Evolutionary conservation across 1,140 invertebrate genomes (phyloP), one percentile per base, ranked within the genome.

Genomic region (Anastrepha ludens): DNA sequence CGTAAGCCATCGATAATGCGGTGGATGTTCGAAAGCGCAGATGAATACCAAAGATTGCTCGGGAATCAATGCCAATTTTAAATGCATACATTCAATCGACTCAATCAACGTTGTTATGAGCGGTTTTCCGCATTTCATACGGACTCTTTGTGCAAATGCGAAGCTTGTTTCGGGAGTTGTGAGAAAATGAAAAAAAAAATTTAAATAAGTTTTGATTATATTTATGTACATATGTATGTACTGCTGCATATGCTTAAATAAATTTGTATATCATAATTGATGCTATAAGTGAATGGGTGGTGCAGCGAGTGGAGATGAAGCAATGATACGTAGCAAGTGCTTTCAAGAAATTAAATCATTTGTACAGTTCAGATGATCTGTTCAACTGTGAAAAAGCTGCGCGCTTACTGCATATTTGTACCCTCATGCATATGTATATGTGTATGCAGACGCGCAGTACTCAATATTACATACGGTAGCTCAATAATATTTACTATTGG

Each of bases 51-150:
- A 81, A 55, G 47, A 55, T 74, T 74, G 41, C 0, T 41, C 41
- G 11, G 74, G 6, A 81, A 81, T 81, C 74, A 81, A 81, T 58
- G 7, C 74, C 7, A 20, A 81, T n/a, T n/a, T 11, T 55, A 11
- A 2, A 58, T 17, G 15, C 47, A 29, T 11, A 50, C 44, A 47
- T 70, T n/a, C 74, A 81, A 11, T 11, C 50, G 17, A 29, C 44
- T 9, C 47, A 55, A 2, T 7, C 8, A 55, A 15, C 74, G 47
- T 13, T 81, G 70, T 29, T 13, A n/a, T 50, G n/a, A 50, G n/a
- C 15, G 65, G 13, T 41, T 70, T 44, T 70, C 20, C 65, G 65
- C 3, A 11, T 55, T 55, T 55, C 9, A 29, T 4, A 20, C 64
- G 8, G 29, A 55, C 20, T 29, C 9, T 67, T 8, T 67, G 64